Evolutionary conservation across 1,140 invertebrate genomes (phyloP).

Genomic region (Physella acuta): DNA sequence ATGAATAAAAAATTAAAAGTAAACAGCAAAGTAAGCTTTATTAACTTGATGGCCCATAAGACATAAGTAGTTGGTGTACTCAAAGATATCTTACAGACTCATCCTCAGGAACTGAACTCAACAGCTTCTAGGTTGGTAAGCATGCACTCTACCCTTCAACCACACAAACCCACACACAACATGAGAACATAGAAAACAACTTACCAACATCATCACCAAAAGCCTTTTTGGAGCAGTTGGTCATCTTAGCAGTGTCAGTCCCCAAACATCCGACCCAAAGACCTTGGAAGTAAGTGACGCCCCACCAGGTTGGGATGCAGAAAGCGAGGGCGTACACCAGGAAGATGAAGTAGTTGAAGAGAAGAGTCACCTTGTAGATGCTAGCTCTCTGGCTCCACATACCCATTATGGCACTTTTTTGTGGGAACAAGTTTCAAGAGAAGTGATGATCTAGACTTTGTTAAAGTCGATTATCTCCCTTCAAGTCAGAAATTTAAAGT

Average conservation of each 20-base stretch:
- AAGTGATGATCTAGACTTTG: too few species aligned
- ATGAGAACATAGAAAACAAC: background rate
- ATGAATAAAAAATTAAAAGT: too few species aligned
- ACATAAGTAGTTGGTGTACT: background rate
- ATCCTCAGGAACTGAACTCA: background rate
- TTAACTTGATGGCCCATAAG: too few species aligned
- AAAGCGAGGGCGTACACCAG: slow-evolving; percentile 18
- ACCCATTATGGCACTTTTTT: background rate
- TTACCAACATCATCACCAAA: slow-evolving; percentile 5
- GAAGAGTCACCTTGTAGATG: slow-evolving; percentile 6
- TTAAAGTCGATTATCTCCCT: too few species aligned
- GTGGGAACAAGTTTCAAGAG: too few species aligned
- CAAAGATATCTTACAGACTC: background rate
- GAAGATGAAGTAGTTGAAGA: slow-evolving; percentile 19
- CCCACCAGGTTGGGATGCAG: slow-evolving; percentile 6
- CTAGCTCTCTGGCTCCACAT: slow-evolving; percentile 4
- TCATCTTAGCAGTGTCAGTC: background rate
- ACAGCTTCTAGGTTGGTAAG: background rate
- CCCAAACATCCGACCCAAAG: background rate
- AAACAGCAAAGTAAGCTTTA: too few species aligned
- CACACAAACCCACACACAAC: background rate
- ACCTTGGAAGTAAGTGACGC: background rate
- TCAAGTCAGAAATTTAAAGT: too few species aligned
- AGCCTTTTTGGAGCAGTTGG: background rate
- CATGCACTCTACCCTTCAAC: background rate